phyloP scores from a whole-genome alignment of 2,113 vertebrate genomes.

The Anguilla rostrata region DNA sequence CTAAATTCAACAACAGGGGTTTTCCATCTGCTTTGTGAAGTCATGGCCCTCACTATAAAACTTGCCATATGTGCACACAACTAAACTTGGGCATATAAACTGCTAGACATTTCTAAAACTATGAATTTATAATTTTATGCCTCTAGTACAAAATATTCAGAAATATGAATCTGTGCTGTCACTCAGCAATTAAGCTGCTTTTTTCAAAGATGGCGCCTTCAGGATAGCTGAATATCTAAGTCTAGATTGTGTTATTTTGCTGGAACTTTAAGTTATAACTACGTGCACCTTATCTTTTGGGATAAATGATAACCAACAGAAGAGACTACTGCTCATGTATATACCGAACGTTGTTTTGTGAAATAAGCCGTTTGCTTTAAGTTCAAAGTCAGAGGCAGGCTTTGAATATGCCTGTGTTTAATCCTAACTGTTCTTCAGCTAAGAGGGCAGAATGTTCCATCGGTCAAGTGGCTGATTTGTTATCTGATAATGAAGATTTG shows the following conservation, averaged over 20 bases:
- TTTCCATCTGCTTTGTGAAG: slow-evolving; percentile 29
- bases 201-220: not conserved
- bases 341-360: not conserved
- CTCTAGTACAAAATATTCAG: not conserved
- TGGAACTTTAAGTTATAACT: not conserved
- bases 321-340: not conserved
- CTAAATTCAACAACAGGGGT: slow-evolving; percentile 24
- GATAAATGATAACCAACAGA: not conserved
- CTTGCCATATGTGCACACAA: slow-evolving; percentile 18
- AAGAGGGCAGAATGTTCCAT: not conserved
- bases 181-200: not conserved
- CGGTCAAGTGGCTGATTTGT: not conserved
- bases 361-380: not conserved
- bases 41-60: slow-evolving; percentile 23
- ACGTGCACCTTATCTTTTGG: not conserved
- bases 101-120: slow-evolving; percentile 10
- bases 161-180: too few relatives aligned
- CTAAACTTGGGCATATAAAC: slow-evolving; percentile 32
- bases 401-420: not conserved
- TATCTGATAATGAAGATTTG: not conserved
- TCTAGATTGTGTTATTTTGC: not conserved
- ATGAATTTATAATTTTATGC: slow-evolving; percentile 12
- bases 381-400: not conserved
- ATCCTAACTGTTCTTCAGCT: not conserved
- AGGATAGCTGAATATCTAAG: not conserved